phyloP scores from a whole-genome alignment of 2,113 vertebrate genomes.

The Albula glossodonta region DNA sequence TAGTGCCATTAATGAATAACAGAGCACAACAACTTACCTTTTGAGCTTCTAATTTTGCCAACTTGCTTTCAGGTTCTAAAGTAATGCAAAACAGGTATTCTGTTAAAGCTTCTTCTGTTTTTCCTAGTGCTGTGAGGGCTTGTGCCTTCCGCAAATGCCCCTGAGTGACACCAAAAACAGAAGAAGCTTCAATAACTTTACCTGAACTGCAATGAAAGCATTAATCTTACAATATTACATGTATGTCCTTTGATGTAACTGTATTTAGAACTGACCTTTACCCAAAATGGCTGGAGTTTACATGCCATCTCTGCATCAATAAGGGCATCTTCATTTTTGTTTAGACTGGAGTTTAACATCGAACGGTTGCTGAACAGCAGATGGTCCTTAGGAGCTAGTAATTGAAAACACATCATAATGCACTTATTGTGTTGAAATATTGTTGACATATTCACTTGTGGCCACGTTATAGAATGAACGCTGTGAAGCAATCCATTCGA shows the following conservation, averaged over 20 bases:
- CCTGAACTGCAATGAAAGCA: not conserved
- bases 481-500: no score
- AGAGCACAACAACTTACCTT: slow-evolving; percentile 66
- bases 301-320: slow-evolving; percentile 83
- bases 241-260: not conserved
- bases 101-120: slow-evolving; percentile 83
- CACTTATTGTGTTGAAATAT: no score
- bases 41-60: slow-evolving; percentile 76
- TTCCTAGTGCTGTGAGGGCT: slow-evolving; percentile 79
- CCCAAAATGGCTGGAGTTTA: slow-evolving; percentile 81
- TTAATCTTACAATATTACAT: not conserved
- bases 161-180: slow-evolving; percentile 60
- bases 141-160: slow-evolving; percentile 86
- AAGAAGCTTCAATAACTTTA: not conserved
- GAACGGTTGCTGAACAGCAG: slow-evolving; percentile 88
- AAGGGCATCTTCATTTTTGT: slow-evolving; percentile 76
- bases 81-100: slow-evolving; percentile 87
- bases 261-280: slow-evolving; percentile 71
- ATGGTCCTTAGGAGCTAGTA: slow-evolving; percentile 83
- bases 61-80: slow-evolving; percentile 80
- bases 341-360: slow-evolving; percentile 85
- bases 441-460: no score
- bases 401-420: not conserved
- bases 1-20: not conserved
- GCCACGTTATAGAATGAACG: no score